Conservation (phyloP, 2,113 vertebrate genomes). For the Drymodes brunneopygia region DNA sequence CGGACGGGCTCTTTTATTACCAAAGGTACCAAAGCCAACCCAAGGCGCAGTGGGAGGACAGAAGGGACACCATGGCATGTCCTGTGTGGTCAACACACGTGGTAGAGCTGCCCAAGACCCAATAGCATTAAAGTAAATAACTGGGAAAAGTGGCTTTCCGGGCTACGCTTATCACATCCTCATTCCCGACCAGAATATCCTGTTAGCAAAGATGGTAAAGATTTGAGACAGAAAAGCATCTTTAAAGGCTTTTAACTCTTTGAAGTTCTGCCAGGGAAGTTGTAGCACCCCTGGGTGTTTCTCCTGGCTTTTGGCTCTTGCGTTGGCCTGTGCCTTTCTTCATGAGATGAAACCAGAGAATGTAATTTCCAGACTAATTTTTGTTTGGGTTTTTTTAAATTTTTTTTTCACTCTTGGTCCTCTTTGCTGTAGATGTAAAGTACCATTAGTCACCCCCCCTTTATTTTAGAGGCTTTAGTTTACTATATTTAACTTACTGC, state of each 20-base stretch:
- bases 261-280: not conserved
- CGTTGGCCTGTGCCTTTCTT: rapidly evolving
- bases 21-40: constrained; percentile 81
- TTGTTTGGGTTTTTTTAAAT: rapidly evolving
- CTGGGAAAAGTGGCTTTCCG: not conserved
- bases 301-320: not conserved
- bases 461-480: not conserved
- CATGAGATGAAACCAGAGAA: not conserved
- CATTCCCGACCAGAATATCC: not conserved
- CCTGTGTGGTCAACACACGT: rapidly evolving
- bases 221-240: not conserved
- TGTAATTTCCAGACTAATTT: not conserved
- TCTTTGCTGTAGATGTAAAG: not conserved
- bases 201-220: not conserved
- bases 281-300: not conserved
- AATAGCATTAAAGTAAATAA: not conserved
- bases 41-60: rapidly evolving
- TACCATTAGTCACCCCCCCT: rapidly evolving
- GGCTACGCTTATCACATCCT: not conserved
- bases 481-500: not conserved
- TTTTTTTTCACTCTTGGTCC: not conserved
- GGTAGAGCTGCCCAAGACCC: not conserved
- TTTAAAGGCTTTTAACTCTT: not conserved
- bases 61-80: rapidly evolving
- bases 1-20: constrained; percentile 97